Evolutionary conservation across 2,113 vertebrate species (phyloP), one percentile per base, ranked within the genome.

Genomic region (Cochlearius cochlearius): DNA sequence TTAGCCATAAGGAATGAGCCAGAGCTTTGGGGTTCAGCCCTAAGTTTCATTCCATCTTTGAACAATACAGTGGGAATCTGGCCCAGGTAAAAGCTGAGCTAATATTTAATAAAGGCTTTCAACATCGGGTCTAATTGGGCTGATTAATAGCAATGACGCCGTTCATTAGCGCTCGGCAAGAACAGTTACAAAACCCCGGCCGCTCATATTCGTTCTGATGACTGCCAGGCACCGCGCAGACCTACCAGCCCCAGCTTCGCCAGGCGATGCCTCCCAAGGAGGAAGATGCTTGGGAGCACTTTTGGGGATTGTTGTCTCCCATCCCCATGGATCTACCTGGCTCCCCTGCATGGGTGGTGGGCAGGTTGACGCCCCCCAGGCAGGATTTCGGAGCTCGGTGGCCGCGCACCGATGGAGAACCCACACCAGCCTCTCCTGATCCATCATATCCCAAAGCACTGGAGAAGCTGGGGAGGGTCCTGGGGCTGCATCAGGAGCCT

Each of bases 81-180:
- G 80, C 93, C 76, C 73, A 8, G 30, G 92, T 69, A 77, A 63
- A 94, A 84, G 60, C 64, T 89, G 89, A 96, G 93, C 93, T 96
- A 96, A 89, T 95, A 29, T 95, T 95, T 96, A 95, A 89, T 94
- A 89, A 92, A 92, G 30, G 73, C 86, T 97, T 96, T 95, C 93
- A 68, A 91, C 96, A 94, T 78, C 93, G 67, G 87, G 60, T 32
- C 71, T 92, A 89, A 95, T 96, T 43, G 0, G 30, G 74, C 85
- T 96, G 52, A 67, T 94, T 96, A 92, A 92, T 81, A 62, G 84
- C 76, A 8, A 32, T 36, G 93, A 88, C 64, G 22, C 63, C 1
- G 21, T 32, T 91, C 91, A 81, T 96, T 92, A 96, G 67, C 2
- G 6, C 90, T 92, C 63, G 84, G 86, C 80, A 75, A 84, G 79